Conservation (phyloP, 2,888 invertebrate species). For the Argyresthia goedartella region DNA sequence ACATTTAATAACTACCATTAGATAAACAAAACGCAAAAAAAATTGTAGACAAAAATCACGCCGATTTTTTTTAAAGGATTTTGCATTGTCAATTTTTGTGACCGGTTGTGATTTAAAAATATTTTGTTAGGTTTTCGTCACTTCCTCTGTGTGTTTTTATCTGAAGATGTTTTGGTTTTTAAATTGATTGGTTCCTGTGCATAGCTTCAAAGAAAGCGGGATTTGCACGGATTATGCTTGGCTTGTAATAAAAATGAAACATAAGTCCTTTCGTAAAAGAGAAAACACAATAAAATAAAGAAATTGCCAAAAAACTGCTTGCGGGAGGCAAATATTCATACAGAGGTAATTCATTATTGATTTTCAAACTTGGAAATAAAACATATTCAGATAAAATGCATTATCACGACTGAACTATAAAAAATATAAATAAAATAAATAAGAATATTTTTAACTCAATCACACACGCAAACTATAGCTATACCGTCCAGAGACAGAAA, state of each 20-base stretch:
- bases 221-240: too few relatives aligned
- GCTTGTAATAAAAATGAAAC: too few relatives aligned
- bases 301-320: too few relatives aligned
- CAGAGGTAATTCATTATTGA: too few relatives aligned
- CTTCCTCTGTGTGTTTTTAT: background rate
- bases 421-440: slow-evolving; percentile 32
- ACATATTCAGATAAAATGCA: background rate
- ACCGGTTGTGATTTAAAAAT: slow-evolving; percentile 33
- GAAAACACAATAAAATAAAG: too few relatives aligned
- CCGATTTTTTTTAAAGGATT: too few relatives aligned
- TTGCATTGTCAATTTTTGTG: slow-evolving; percentile 29
- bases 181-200: background rate
- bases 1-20: too few relatives aligned
- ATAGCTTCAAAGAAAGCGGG: background rate
- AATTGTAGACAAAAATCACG: background rate
- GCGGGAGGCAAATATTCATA: too few relatives aligned
- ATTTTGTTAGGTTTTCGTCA: background rate
- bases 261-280: too few relatives aligned
- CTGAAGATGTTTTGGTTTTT: background rate
- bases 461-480: slow-evolving; percentile 28
- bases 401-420: slow-evolving; percentile 35
- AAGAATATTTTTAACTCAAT: slow-evolving; percentile 46
- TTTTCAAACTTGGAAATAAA: too few relatives aligned
- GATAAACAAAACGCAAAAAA: background rate
- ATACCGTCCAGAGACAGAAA: slow-evolving; percentile 52